These are phyloP conservation scores for Cheirogaleus major DNA, from an alignment of 2,797 vertebrate species.

Conservation along the genomic window DNA sequence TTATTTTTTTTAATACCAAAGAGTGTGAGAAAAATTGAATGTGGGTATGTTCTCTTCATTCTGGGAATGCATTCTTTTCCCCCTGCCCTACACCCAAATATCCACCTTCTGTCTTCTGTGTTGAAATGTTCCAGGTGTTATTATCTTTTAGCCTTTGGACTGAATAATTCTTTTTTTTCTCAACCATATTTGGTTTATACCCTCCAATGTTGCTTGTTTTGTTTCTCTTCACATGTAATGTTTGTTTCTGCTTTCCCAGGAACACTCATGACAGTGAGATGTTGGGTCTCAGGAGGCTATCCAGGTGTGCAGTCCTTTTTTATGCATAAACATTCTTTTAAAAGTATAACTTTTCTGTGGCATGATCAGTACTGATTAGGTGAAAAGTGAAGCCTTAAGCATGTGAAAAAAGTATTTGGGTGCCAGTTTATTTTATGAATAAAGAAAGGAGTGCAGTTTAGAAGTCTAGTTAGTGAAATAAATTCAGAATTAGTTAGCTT, in stretches of 20 bases:
- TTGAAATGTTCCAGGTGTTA: conserved; percentile 66
- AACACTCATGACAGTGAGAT: conserved; percentile 81
- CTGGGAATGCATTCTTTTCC: conserved; percentile 46
- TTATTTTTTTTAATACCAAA: conserved; percentile 34
- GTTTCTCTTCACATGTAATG: conserved; percentile 77
- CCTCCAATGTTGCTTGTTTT: conserved; percentile 69
- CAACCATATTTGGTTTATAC: conserved; percentile 68
- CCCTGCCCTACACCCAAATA: neutral
- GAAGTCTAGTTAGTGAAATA: conserved; percentile 23
- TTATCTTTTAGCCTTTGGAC: conserved; percentile 54
- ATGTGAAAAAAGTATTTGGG: conserved; percentile 49
- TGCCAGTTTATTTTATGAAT: conserved; percentile 52
- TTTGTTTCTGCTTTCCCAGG: conserved; percentile 82
- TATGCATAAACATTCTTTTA: conserved; percentile 74
- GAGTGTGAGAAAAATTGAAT: conserved; percentile 23
- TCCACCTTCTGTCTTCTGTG: conserved; percentile 38
- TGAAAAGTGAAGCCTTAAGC: conserved; percentile 47
- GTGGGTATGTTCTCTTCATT: conserved; percentile 48
- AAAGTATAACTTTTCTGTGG: conserved; percentile 65
- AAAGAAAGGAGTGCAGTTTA: conserved; percentile 34
- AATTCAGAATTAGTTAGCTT: conserved; percentile 34
- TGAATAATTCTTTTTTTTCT: conserved; percentile 65
- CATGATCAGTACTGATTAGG: conserved; percentile 68
- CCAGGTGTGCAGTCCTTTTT: conserved; percentile 82
- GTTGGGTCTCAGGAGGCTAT: conserved; percentile 82